Evolutionary conservation across 2,113 vertebrate species (phyloP), one percentile per base, ranked within the genome.

Genomic region (Salvelinus sp.): DNA sequence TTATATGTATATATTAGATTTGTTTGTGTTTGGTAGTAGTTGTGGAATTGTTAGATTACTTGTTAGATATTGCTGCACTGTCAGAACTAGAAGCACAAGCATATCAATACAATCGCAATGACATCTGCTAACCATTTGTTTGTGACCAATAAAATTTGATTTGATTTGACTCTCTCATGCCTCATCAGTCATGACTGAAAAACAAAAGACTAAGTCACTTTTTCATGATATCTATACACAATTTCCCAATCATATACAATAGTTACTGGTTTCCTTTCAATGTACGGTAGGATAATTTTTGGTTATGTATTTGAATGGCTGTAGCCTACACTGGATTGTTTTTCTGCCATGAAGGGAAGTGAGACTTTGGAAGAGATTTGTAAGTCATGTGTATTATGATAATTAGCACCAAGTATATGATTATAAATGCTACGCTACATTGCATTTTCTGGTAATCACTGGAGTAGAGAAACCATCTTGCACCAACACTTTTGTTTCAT

Each of bases 401-500:
- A 48, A 44, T 28, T 62, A 22, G 64, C 60, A 69, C 75, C 64
- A 68, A 33, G 79, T 78, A 50, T 80, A 76, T 77, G 72, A 84
- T 85, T 86, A 76, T 78, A 64, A 83, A 77, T 71, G 69, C 54
- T 80, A 76, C 72, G 80, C 38, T 44, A 44, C 38, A 44, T 89
- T 90, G 88, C 80, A 86, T 79, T 77, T 73, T 72, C 63, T 76
- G 76, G 64, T 90, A 87, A 89, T 84, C 82, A 68, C 63, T 70
- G 6, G 60, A 76, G 85, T 78, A 74, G 77, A 76, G 75, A 80
- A 82, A 30, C 74, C 38, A 58, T 77, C 81, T 73, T 73, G 74
- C 74, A 58, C 63, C 67, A 76, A 77, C 65, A 66, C 82, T 87
- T 90, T 88, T 88, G 85, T 89, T 90, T 91, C 85, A 93, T 86